Percentiles rank a stretch among this genome's conserved stretches.
Conservation (phyloP, 1,140 invertebrate genomes). For the Steinernema khuongi region DNA sequence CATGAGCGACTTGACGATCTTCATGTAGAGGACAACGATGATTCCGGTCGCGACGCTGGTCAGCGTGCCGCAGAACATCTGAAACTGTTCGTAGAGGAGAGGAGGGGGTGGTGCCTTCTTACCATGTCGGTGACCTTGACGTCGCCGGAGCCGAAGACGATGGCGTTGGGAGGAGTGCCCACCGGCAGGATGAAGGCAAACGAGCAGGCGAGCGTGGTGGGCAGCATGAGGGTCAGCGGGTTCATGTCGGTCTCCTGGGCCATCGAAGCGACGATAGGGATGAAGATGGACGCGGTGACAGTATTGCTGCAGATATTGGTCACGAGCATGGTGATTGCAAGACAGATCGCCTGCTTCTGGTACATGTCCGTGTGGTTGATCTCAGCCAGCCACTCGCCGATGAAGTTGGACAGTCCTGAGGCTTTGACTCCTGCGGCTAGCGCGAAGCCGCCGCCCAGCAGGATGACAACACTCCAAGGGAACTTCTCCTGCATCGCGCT, state of each 20-base stretch:
- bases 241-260: constrained; percentile 61
- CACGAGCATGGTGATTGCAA: constrained; percentile 58
- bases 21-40: constrained; percentile 16
- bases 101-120: neutral
- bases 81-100: neutral
- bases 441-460: constrained; percentile 63
- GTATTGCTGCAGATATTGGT: constrained; percentile 63
- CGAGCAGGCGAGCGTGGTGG: constrained; percentile 72
- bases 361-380: constrained; percentile 49
- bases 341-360: constrained; percentile 55
- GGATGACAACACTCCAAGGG: constrained; percentile 61
- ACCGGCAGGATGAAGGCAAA: constrained; percentile 74
- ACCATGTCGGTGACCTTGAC: constrained; percentile 61
- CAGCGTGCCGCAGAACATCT: constrained; percentile 34
- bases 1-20: constrained; percentile 39
- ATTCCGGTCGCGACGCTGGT: constrained; percentile 27
- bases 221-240: constrained; percentile 79
- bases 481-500: constrained; percentile 57
- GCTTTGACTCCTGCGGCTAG: constrained; percentile 55
- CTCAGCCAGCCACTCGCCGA: constrained; percentile 51
- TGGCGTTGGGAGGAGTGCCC: constrained; percentile 81
- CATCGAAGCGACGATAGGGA: constrained; percentile 56
- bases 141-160: constrained; percentile 68
- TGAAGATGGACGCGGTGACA: constrained; percentile 61
- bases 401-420: constrained; percentile 43